A percentile compares a stretch with the other conserved stretches of the same genome.
Evolutionary conservation across 1,140 invertebrate species (phyloP).

Genomic region (Megalopta genalis): DNA sequence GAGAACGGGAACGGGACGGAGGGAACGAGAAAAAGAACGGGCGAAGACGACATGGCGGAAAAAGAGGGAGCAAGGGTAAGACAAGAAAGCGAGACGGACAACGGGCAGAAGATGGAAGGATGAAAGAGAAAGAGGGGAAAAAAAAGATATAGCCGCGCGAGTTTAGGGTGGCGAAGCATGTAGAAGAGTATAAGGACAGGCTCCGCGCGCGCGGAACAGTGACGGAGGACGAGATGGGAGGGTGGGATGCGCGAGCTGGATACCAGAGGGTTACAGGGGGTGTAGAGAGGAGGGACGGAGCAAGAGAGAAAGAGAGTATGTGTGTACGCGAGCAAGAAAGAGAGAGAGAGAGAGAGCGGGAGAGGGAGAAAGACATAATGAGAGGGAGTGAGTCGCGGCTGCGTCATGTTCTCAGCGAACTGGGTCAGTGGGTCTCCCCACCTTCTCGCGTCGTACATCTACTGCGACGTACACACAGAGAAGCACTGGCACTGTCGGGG

Average conservation of each 20-base stretch:
- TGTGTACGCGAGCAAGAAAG: background rate
- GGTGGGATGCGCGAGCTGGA: slow-evolving; percentile 33
- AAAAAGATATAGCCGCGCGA: slow-evolving; percentile 14
- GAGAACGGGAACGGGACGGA: too few species aligned
- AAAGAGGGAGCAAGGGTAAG: slow-evolving; percentile 29
- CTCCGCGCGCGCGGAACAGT: slow-evolving; percentile 14
- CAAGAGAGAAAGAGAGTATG: background rate
- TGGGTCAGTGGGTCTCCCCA: slow-evolving; percentile 80
- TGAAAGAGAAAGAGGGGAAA: slow-evolving; percentile 11
- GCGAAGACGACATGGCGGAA: slow-evolving; percentile 9
- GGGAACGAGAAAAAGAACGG: background rate
- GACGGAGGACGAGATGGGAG: slow-evolving; percentile 16
- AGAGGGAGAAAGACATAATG: slow-evolving; percentile 58
- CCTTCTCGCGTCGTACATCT: slow-evolving; percentile 57
- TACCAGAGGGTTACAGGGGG: slow-evolving; percentile 5
- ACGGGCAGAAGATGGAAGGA: slow-evolving; percentile 5
- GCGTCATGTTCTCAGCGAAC: slow-evolving; percentile 79
- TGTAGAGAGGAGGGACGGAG: background rate
- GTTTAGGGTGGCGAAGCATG: slow-evolving; percentile 41
- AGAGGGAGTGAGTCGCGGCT: slow-evolving; percentile 75
- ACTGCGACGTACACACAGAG: slow-evolving; percentile 53
- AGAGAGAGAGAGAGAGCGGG: slow-evolving; percentile 41
- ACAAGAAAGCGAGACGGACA: slow-evolving; percentile 21
- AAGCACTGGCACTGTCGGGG: slow-evolving; percentile 68
- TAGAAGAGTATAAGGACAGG: slow-evolving; percentile 44